These are phyloP conservation scores for Cephalopholis sonnerati DNA, from an alignment of 2,113 vertebrate genomes.

Conservation along the genomic window DNA sequence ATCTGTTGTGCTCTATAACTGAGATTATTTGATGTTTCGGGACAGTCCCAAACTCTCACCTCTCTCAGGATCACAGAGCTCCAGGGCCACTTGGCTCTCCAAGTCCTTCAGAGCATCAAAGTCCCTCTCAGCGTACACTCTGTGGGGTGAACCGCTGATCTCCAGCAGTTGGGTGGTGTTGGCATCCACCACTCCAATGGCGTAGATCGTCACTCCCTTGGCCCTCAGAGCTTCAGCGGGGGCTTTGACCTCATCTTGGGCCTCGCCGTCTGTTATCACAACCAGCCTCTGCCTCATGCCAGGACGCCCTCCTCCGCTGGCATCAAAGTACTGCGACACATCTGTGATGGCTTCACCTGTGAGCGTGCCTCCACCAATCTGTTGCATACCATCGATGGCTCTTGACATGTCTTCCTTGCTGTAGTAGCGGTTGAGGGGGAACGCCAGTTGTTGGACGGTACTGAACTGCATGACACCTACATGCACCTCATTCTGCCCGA, in stretches of 20 bases:
- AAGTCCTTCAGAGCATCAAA: conserved; percentile 84
- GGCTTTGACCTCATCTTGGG: conserved; percentile 81
- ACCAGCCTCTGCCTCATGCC: conserved; percentile 83
- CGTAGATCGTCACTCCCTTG: conserved; percentile 83
- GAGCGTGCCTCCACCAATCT: conserved; percentile 78
- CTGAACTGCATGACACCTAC: conserved; percentile 90
- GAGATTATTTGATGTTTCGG: no score
- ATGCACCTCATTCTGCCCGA: conserved; percentile 79
- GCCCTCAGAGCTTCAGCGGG: conserved; percentile 84
- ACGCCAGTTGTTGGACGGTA: conserved; percentile 64
- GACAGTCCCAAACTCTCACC: conserved; percentile 72
- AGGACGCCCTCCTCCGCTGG: conserved; percentile 80
- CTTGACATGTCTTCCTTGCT: conserved; percentile 66
- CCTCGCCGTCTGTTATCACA: conserved; percentile 87
- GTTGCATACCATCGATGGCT: conserved; percentile 78
- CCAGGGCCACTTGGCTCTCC: conserved; percentile 83
- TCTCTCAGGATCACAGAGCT: conserved; percentile 82
- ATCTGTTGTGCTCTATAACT: no score
- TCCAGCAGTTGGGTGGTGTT: conserved; percentile 85
- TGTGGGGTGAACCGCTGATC: conserved; percentile 82
- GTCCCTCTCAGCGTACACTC: conserved; percentile 77
- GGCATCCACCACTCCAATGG: conserved; percentile 85
- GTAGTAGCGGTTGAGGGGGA: conserved; percentile 76
- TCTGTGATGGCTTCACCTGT: conserved; percentile 83
- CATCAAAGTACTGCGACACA: conserved; percentile 83